Base-by-base conservation (phyloP, 2,113 vertebrate species). In the Scytalopus superciliaris region DNA sequence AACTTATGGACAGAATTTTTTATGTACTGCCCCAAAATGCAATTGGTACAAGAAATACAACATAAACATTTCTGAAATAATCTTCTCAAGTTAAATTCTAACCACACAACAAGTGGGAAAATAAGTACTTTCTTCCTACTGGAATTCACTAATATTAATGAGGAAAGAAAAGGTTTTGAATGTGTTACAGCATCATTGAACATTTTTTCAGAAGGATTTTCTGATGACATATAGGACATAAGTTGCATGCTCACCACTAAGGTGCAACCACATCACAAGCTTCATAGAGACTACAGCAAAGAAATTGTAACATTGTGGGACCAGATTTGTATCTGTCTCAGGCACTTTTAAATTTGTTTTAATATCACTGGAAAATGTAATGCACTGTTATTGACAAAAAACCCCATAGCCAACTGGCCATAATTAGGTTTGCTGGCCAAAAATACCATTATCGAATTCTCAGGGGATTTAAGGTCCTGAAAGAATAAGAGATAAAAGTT, bases 391-490 rank as follows among this genome's bases (percentile, higher is more conserved):
- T 64, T 63, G 31, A 33, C 4, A 16, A 88, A 75, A 82, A 5
- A 0, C 2, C 3, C 2, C 24, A 15, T 21, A 6, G 86, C 6
- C 14, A 66, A 42, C 8, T 53, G 2, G 27, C 44, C 15, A 56
- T n/a, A 59, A 63, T 33, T 15, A 73, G 10, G 3, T 57, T 93
- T 84, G 25, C 45, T 69, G 37, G 22, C 1, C 9, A 76, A 66
- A 96, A 68, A 27, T 21, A 56, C 4, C 3, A 23, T 3, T 0
- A 67, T 19, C 2, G 84, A 7, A 55, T 62, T 67, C 40, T 56
- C 12, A 83, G 21, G 2, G 68, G 35, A 93, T 88, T 47, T 21
- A 53, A 67, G 9, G 6, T 76, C 45, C 28, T 62, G 28, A 80
- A 89, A 70, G 19, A 45, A 39, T 35, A 12, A 52, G 79, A 75